phyloP scores from a whole-genome alignment of 2,888 invertebrate species.

The Listrodromus nycthemerus region DNA sequence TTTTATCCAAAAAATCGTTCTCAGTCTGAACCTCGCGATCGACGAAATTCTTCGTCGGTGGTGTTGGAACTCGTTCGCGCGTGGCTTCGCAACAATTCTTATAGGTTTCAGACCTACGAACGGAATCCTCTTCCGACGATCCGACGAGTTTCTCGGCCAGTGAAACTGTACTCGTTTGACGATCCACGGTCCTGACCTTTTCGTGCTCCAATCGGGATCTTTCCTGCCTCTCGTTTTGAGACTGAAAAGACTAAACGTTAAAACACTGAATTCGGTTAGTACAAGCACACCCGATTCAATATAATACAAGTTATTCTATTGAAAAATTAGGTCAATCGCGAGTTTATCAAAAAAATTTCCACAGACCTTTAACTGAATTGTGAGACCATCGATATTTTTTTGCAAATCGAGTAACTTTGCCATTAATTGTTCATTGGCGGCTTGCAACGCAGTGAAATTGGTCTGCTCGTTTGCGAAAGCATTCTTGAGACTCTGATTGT shows the following conservation, averaged over 20 bases:
- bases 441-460: constrained; percentile 75
- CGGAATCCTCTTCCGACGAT: constrained; percentile 1
- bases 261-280: background rate
- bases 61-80: background rate
- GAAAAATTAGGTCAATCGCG: too few species aligned
- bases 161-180: constrained; percentile 54
- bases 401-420: constrained; percentile 79
- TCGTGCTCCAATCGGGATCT: constrained; percentile 38
- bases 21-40: constrained; percentile 50
- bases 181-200: constrained; percentile 32
- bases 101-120: constrained; percentile 27
- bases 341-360: too few species aligned
- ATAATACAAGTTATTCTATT: too few species aligned
- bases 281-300: too few species aligned
- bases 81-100: constrained; percentile 34
- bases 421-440: constrained; percentile 78
- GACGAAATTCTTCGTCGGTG: background rate
- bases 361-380: constrained; percentile 78
- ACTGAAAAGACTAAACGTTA: constrained; percentile 63
- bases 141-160: background rate
- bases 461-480: constrained; percentile 77
- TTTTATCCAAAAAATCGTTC: background rate
- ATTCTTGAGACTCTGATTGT: constrained; percentile 76
- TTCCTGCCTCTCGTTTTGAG: constrained; percentile 58
- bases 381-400: constrained; percentile 78